Conservation (phyloP, 2,888 invertebrate species). For the Pterobdella sp. region DNA sequence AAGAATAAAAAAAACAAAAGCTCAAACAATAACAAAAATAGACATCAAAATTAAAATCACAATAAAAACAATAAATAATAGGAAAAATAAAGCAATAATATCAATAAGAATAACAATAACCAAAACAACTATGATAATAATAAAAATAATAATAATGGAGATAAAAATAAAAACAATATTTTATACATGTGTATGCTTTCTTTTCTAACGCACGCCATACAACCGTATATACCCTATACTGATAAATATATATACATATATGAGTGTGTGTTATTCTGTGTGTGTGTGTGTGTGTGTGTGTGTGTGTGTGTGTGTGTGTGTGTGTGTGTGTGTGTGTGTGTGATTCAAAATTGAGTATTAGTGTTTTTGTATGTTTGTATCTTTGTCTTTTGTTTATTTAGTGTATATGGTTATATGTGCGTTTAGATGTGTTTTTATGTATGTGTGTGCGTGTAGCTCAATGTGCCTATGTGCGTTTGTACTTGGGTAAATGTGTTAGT, state of each 20-base stretch:
- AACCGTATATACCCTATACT: no score
- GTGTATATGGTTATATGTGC: no score
- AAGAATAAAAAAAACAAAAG: background rate
- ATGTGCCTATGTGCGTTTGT: background rate
- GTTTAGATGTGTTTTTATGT: background rate
- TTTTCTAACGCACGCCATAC: no score
- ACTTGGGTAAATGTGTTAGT: background rate
- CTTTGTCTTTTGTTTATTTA: no score
- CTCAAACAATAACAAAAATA: background rate
- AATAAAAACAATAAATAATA: background rate
- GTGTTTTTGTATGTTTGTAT: no score
- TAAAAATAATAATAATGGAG: conserved; percentile 19
- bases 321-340: no score
- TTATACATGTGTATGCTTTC: no score
- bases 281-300: no score
- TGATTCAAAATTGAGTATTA: no score
- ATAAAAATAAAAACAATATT: conserved; percentile 17
- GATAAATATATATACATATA: no score
- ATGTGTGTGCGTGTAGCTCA: background rate
- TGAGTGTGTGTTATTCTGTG: no score
- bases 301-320: no score
- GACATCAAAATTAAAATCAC: background rate
- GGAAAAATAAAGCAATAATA: conserved; percentile 11
- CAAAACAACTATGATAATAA: conserved; percentile 16
- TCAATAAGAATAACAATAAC: conserved; percentile 18